phyloP scores from a whole-genome alignment of 2,888 invertebrate species.

The Amorpha juglandis region DNA sequence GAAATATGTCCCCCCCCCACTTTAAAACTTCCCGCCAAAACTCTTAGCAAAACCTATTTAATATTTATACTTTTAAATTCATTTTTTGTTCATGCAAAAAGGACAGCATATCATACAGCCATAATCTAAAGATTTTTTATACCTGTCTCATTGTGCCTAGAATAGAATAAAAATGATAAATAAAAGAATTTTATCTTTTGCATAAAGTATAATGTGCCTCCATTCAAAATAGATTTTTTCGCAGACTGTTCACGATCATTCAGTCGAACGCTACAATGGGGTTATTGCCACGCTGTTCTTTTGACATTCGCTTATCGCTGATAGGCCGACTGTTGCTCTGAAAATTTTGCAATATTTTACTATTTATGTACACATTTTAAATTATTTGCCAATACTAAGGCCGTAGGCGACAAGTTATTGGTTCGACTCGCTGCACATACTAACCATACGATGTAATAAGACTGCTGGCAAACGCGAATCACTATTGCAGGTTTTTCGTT shows the following conservation, averaged over 20 bases:
- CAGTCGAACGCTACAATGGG: neutral
- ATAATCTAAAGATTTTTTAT: neutral
- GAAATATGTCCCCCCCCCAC: no score
- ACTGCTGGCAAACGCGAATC: no score
- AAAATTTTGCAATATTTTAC: neutral
- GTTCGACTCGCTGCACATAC: no score
- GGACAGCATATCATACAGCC: neutral
- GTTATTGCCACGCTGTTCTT: constrained; percentile 2
- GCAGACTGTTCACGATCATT: neutral
- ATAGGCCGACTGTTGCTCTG: neutral
- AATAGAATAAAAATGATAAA: neutral
- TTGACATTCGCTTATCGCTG: constrained; percentile 20
- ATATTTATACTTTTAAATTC: no score
- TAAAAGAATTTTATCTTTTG: neutral
- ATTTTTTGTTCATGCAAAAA: neutral
- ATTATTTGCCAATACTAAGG: no score
- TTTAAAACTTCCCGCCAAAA: no score
- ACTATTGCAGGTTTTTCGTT: no score
- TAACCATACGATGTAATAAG: no score
- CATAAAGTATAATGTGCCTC: neutral
- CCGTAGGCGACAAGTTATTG: no score
- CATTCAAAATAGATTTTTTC: neutral
- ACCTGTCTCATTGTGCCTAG: neutral
- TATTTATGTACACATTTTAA: neutral
- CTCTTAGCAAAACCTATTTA: no score